These are phyloP conservation scores for Tetramorium parvispinum DNA, from an alignment of 1,140 invertebrate genomes.

Conservation along the genomic window DNA sequence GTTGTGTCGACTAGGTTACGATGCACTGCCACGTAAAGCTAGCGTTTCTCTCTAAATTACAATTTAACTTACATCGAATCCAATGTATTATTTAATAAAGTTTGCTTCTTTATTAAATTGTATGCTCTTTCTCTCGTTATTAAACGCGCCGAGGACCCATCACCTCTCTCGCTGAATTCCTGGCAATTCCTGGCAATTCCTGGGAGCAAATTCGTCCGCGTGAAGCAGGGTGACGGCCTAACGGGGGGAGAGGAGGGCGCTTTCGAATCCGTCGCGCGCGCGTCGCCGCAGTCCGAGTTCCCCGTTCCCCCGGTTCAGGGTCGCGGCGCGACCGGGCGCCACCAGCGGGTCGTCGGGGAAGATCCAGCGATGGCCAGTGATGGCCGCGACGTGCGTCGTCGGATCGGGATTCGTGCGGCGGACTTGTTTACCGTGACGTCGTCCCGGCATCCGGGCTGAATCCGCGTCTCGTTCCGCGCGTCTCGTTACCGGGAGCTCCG, in stretches of 20 bases:
- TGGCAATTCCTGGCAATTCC: no score
- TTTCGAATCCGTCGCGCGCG: slow-evolving; percentile 53
- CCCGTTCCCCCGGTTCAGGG: slow-evolving; percentile 65
- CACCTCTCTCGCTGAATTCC: neutral
- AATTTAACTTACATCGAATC: neutral
- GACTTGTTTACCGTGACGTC: slow-evolving; percentile 74
- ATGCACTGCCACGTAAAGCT: slow-evolving; percentile 30
- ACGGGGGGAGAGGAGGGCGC: no score
- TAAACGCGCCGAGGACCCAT: no score
- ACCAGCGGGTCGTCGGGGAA: slow-evolving; percentile 1
- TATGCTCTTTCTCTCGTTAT: no score
- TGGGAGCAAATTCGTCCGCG: no score
- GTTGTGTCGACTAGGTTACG: neutral
- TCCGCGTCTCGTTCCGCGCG: neutral
- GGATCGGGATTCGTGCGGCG: slow-evolving; percentile 57
- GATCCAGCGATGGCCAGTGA: slow-evolving; percentile 71
- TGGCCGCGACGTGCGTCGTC: slow-evolving; percentile 76
- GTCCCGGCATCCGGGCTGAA: neutral
- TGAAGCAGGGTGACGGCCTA: no score
- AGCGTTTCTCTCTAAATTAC: neutral
- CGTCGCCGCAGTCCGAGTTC: slow-evolving; percentile 65
- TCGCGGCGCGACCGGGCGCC: slow-evolving; percentile 64
- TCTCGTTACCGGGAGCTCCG: neutral
- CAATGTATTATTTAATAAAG: slow-evolving; percentile 43
- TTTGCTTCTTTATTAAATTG: neutral